A percentile compares a stretch with the other conserved stretches of the same genome.
These are phyloP conservation scores for Xylocopa sonorina DNA, from an alignment of 1,140 invertebrate genomes.

Conservation along the genomic window DNA sequence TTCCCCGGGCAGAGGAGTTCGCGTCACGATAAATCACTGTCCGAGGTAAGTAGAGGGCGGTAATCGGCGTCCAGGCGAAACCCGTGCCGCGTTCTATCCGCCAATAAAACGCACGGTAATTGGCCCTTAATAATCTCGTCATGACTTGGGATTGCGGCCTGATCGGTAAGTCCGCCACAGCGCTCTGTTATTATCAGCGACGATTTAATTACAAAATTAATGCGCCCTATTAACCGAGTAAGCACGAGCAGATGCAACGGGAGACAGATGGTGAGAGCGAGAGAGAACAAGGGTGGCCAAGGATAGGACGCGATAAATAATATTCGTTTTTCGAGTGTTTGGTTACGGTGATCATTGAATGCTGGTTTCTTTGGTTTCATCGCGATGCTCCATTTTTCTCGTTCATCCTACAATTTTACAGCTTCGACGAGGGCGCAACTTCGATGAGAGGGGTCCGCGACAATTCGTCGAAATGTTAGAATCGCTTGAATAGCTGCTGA, in stretches of 20 bases:
- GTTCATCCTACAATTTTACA: too few relatives aligned
- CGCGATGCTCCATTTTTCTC: too few relatives aligned
- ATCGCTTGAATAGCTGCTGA: too few relatives aligned
- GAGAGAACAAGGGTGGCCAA: neutral
- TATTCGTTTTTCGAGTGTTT: neutral
- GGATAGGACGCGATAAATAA: too few relatives aligned
- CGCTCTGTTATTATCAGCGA: constrained; percentile 79
- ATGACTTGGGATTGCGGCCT: constrained; percentile 75
- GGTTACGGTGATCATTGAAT: neutral
- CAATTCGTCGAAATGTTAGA: too few relatives aligned
- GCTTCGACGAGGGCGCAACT: too few relatives aligned
- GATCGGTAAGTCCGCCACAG: constrained; percentile 57
- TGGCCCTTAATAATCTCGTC: constrained; percentile 81
- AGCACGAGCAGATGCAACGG: constrained; percentile 13
- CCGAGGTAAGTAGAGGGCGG: constrained; percentile 77
- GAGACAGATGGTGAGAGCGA: too few relatives aligned
- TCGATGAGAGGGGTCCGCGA: too few relatives aligned
- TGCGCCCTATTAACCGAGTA: constrained; percentile 72
- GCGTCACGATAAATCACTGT: constrained; percentile 75
- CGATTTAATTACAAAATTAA: constrained; percentile 82
- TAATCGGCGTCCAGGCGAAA: constrained; percentile 56
- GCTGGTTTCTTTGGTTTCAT: too few relatives aligned
- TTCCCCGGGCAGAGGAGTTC: constrained; percentile 32
- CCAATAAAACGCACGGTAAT: constrained; percentile 76
- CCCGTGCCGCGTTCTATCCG: constrained; percentile 64